Evolutionary conservation across 2,113 vertebrate species (phyloP).

Genomic region (Centropus bengalensis): DNA sequence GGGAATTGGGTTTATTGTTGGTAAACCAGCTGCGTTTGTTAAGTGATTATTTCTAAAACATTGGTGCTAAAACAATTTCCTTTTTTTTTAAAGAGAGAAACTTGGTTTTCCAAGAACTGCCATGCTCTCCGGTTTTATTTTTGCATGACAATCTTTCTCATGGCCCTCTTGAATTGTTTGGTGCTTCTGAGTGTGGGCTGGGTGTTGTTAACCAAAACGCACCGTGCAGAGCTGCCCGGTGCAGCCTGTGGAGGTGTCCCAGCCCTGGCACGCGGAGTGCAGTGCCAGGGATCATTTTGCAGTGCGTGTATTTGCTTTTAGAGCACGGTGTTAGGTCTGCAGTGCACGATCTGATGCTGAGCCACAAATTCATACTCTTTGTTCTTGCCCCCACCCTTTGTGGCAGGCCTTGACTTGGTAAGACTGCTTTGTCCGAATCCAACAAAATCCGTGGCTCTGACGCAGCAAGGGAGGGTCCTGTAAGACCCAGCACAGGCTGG

Average conservation of each 20-base stretch:
- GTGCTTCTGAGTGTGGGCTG: not conserved
- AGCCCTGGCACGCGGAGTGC: not conserved
- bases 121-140: not conserved
- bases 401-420: not conserved
- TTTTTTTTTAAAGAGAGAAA: not conserved
- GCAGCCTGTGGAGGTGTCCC: not conserved
- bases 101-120: not conserved
- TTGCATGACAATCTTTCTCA: not conserved
- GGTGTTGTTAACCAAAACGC: not conserved
- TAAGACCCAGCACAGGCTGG: not conserved
- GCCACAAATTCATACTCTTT: not conserved
- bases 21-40: not conserved
- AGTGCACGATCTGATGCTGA: not conserved
- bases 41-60: not conserved
- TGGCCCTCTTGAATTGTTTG: not conserved
- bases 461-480: not conserved
- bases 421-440: not conserved
- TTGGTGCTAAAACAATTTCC: not conserved
- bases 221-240: not conserved
- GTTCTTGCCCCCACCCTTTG: not conserved
- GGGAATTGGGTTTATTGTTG: not conserved
- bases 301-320: not conserved
- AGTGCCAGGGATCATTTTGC: not conserved
- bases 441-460: not conserved
- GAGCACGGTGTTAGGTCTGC: not conserved